A percentile compares a stretch with the other conserved stretches of the same genome.
Evolutionary conservation across 2,113 vertebrate species (phyloP).

Genomic region (Collichthys lucidus): DNA sequence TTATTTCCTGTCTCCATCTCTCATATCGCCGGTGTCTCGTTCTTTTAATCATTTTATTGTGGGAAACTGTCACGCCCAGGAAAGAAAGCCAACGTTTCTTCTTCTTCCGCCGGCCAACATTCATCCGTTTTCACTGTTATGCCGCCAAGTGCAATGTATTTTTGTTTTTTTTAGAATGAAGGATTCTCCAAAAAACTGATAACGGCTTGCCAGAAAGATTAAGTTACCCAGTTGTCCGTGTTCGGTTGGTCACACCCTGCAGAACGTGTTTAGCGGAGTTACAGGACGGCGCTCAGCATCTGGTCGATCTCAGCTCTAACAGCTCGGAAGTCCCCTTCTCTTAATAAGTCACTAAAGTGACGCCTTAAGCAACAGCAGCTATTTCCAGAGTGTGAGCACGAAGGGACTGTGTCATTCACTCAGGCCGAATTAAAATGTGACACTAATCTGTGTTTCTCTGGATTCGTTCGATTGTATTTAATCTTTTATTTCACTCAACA

Average conservation of each 20-base stretch:
- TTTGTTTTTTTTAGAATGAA: neutral
- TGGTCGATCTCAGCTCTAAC: neutral
- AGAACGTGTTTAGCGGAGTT: neutral
- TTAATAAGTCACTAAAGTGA: neutral
- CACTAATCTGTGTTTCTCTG: neutral
- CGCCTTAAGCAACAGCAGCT: conserved; percentile 5
- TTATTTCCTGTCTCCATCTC: neutral
- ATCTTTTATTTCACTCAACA: too few relatives aligned
- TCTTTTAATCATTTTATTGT: neutral
- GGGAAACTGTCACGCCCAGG: conserved; percentile 20
- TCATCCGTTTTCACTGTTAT: neutral
- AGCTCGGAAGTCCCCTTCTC: conserved; percentile 37
- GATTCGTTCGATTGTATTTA: neutral
- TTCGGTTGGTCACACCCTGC: neutral
- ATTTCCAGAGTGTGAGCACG: conserved; percentile 36
- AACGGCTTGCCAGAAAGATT: conserved; percentile 5
- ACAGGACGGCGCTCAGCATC: neutral
- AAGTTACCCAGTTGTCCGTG: conserved; percentile 1
- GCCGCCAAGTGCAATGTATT: neutral
- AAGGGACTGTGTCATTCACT: neutral
- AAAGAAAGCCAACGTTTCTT: conserved; percentile 20
- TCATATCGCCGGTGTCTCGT: neutral
- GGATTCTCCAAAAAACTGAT: neutral
- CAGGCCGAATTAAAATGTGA: neutral
- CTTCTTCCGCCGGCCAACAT: neutral